Conservation (phyloP, 1,140 invertebrate species). For the Hylaeus volcanicus region DNA sequence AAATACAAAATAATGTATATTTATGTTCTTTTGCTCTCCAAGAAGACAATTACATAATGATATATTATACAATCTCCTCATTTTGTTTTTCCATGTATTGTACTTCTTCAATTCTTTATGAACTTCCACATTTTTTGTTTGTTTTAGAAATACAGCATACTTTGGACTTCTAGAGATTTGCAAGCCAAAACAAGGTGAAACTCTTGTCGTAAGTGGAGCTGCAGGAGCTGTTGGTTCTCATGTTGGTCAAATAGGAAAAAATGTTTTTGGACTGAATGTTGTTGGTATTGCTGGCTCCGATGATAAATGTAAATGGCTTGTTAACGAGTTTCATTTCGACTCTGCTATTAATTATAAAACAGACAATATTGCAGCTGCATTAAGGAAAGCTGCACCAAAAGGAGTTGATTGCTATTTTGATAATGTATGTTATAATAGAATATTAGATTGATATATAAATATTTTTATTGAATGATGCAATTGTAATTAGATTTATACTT, state of each 20-base stretch:
- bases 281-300: constrained; percentile 87
- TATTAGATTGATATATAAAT: neutral
- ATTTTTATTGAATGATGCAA: neutral
- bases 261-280: constrained; percentile 84
- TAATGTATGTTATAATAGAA: constrained; percentile 81
- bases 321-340: constrained; percentile 85
- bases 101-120: constrained; percentile 5
- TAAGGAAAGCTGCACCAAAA: constrained; percentile 85
- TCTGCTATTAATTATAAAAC: constrained; percentile 87
- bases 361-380: constrained; percentile 78
- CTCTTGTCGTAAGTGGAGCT: constrained; percentile 84
- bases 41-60: too few species aligned
- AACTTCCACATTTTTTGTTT: neutral
- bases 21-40: neutral
- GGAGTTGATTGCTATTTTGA: constrained; percentile 89
- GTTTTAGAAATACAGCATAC: constrained; percentile 86
- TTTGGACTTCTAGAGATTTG: constrained; percentile 87
- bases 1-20: neutral
- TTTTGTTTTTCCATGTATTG: too few species aligned
- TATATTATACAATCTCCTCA: too few species aligned
- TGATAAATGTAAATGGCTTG: constrained; percentile 86
- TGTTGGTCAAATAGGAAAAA: constrained; percentile 88
- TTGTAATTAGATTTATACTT: neutral
- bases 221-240: constrained; percentile 86
- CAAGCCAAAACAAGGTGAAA: constrained; percentile 85